Conservation (phyloP, 2,113 vertebrate genomes). For the Myodes glareolus region DNA sequence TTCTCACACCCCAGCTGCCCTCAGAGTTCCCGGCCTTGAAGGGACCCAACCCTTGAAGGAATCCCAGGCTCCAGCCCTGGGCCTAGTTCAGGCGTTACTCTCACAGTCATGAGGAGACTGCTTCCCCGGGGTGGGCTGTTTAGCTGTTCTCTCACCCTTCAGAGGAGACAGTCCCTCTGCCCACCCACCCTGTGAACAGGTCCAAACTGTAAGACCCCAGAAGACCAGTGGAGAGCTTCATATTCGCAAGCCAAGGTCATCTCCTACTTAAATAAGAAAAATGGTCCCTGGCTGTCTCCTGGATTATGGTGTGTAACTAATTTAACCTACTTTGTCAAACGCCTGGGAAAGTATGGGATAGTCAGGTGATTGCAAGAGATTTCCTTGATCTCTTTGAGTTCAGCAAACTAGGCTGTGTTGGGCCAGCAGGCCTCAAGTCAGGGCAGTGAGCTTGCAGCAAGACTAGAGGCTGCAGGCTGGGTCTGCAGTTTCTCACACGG, state of each 20-base stretch:
- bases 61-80: background rate
- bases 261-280: slow-evolving; percentile 26
- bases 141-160: background rate
- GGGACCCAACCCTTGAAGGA: too few relatives aligned
- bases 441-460: background rate
- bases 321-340: slow-evolving; percentile 3
- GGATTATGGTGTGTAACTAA: background rate
- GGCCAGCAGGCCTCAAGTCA: background rate
- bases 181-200: background rate
- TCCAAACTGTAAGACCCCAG: background rate
- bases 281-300: background rate
- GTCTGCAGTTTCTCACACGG: background rate
- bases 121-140: background rate
- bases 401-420: background rate
- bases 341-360: background rate
- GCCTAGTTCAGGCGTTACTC: background rate
- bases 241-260: background rate
- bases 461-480: background rate
- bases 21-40: background rate
- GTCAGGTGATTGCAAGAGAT: background rate
- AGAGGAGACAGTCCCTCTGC: background rate
- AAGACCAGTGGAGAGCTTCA: background rate
- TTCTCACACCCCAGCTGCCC: background rate
- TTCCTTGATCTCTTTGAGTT: background rate
- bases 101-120: fast-evolving